phyloP scores from a whole-genome alignment of 2,797 vertebrate species.

The Sternotherus odoratus region DNA sequence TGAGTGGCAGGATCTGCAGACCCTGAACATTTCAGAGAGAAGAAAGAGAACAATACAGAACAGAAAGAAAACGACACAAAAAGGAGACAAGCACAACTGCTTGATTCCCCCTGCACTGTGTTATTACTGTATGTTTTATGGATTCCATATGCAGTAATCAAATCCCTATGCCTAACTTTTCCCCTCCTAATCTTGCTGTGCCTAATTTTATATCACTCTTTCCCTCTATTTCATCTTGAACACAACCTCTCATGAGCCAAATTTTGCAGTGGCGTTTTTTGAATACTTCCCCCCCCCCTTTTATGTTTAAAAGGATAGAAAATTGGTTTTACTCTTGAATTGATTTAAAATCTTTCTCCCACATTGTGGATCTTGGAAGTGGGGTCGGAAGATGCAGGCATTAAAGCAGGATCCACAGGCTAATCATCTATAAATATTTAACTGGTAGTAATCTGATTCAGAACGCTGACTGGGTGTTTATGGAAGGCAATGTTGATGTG shows the following conservation, averaged over 20 bases:
- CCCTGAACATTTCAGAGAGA: background rate
- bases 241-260: background rate
- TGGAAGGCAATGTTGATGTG: slow-evolving; percentile 45
- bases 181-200: background rate
- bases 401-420: slow-evolving; percentile 61
- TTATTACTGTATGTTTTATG: background rate
- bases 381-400: slow-evolving; percentile 21
- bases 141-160: background rate
- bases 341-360: slow-evolving; percentile 58
- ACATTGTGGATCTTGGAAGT: slow-evolving; percentile 45
- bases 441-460: slow-evolving; percentile 52
- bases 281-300: slow-evolving; percentile 19
- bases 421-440: slow-evolving; percentile 67
- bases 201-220: background rate
- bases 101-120: background rate
- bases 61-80: background rate
- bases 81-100: fast-evolving
- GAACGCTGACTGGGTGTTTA: slow-evolving; percentile 33
- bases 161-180: background rate
- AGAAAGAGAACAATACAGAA: background rate
- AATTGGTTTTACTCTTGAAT: slow-evolving; percentile 33
- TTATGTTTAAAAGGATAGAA: slow-evolving; percentile 42
- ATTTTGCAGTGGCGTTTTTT: slow-evolving; percentile 21
- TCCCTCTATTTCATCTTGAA: slow-evolving; percentile 25
- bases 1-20: background rate